Conservation (phyloP, 2,113 vertebrate species). For the Neolamprologus modestus region DNA sequence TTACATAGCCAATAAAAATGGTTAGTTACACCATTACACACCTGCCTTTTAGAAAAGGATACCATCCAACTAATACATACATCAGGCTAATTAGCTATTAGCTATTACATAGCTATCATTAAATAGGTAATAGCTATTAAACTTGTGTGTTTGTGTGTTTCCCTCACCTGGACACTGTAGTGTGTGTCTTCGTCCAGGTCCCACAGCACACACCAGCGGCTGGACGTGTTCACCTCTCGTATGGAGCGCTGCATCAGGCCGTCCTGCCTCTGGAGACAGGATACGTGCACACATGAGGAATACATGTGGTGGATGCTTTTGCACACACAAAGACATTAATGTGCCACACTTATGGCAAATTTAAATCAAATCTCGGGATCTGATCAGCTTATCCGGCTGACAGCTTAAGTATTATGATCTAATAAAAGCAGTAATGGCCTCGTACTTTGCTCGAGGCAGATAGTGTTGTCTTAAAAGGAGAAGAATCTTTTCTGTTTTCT, state of each 20-base stretch:
- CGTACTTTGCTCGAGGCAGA: background rate
- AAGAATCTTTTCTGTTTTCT: background rate
- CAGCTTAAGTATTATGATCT: background rate
- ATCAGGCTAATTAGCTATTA: background rate
- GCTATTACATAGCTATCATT: background rate
- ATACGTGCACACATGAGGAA: background rate
- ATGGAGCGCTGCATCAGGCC: slow-evolving; percentile 93
- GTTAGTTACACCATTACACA: background rate
- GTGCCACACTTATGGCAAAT: background rate
- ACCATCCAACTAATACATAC: background rate
- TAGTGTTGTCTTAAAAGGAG: background rate
- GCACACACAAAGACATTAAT: background rate
- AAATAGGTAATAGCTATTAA: background rate
- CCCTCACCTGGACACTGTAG: slow-evolving; percentile 83
- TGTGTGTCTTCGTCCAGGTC: slow-evolving; percentile 91
- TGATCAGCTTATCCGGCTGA: background rate
- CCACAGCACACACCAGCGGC: slow-evolving; percentile 89
- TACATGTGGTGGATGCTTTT: background rate
- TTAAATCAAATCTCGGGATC: background rate
- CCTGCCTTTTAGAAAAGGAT: background rate
- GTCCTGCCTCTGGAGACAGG: slow-evolving; percentile 79
- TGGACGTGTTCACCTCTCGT: slow-evolving; percentile 94
- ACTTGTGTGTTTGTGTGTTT: background rate
- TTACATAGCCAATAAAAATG: background rate
- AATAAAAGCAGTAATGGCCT: background rate